Base-by-base conservation (phyloP, 2,797 vertebrate species). In the Myoxocephalus aenaeus region DNA sequence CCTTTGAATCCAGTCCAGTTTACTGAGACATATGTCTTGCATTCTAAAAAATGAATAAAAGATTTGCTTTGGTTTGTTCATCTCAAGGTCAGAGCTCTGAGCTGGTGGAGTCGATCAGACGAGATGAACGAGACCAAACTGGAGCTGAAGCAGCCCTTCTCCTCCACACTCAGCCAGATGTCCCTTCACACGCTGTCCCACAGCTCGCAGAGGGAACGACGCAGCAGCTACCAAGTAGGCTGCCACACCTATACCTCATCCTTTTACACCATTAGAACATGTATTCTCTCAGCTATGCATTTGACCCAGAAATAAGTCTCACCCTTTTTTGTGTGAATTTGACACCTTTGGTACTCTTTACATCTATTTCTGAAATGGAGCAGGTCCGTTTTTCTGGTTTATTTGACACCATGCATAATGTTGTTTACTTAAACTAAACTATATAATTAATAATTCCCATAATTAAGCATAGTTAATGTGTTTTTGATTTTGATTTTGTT, bases 111-210 rank as follows among this genome's bases (percentile, higher is more conserved):
- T 71, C 83, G 70, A 51, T 90, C 90, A 13, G 93, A 85, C 71
- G 91, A 91, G 18, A 27, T 38, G 6, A 89, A 69, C 1, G 92
- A 91, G 66, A 94, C 92, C 79, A 87, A n/a, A 70, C 78, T 94
- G 70, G 81, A 91, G 42, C 46, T 96, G 58, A 85, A 82, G 5
- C 96, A 97, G 64, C 95, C 96, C 0, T 96, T 96, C 80, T 93
- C 90, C 61, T 88, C 94, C 18, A 70, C 86, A 0, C 80, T 96
- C 77, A 88, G 84, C 11, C 94, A 90, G n/a, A 34, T 96, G 3
- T 93, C 94, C 20, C 65, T 97, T 27, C 87, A 86, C 48, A 89
- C 83, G 0, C 75, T 94, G 36, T 91, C 94, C 2, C 84, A 87
- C 58, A 91, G 56, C 44, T 85, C 80, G 34, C 85, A 56, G 66